Conservation (phyloP, 2,113 vertebrate species). For the Austrofundulus limnaeus region DNA sequence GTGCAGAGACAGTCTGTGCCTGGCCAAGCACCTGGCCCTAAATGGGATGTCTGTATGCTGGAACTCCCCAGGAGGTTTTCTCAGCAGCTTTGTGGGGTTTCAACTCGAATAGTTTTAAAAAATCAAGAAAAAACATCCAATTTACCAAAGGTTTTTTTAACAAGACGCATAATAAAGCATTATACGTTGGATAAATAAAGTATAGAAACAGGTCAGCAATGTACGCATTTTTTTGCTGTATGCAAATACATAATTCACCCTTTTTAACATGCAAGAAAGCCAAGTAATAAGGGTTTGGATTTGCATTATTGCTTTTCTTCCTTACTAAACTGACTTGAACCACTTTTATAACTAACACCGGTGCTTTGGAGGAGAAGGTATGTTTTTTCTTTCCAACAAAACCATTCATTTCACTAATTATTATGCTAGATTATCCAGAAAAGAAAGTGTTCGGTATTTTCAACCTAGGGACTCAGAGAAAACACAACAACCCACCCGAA, state of each 20-base stretch:
- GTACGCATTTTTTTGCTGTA: conserved; percentile 4
- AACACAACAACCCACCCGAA: too few species aligned
- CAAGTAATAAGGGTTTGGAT: not conserved
- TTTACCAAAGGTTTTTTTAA: conserved; percentile 10
- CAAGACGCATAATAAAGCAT: conserved; percentile 14
- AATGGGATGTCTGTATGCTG: conserved; percentile 23
- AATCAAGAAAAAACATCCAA: not conserved
- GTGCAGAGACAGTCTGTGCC: conserved; percentile 6
- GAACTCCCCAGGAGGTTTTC: conserved; percentile 27
- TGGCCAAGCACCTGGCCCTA: conserved; percentile 48
- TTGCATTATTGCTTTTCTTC: conserved; percentile 3
- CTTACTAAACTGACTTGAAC: not conserved
- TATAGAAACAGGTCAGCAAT: conserved; percentile 20
- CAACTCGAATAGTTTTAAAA: conserved; percentile 8
- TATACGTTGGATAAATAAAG: not conserved
- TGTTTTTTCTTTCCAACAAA: conserved; percentile 29
- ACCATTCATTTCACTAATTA: conserved; percentile 36
- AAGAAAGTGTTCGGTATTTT: too few species aligned
- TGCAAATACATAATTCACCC: not conserved
- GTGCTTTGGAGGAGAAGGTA: not conserved
- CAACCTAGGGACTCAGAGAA: too few species aligned
- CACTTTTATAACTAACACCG: conserved; percentile 4
- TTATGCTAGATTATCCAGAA: conserved; percentile 14
- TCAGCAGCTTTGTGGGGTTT: conserved; percentile 9
- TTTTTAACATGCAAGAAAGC: not conserved